Evolutionary conservation across 1,140 invertebrate genomes (phyloP).

Genomic region (Octopus bimaculoides): DNA sequence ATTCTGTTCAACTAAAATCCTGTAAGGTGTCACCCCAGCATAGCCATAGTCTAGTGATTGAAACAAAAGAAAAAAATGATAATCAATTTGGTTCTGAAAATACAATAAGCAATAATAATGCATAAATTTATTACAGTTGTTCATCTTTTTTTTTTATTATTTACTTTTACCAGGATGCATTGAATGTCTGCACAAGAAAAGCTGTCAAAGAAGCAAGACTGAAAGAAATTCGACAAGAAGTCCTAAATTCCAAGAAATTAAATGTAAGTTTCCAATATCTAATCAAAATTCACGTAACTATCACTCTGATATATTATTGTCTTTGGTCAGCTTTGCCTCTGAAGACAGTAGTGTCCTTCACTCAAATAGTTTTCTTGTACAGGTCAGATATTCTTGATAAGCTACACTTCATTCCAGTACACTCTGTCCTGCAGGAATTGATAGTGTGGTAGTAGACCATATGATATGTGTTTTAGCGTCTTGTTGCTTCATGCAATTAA

Average conservation of each 20-base stretch:
- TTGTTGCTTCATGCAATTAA: too few species aligned
- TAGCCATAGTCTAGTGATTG: too few species aligned
- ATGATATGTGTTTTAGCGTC: too few species aligned
- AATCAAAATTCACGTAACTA: not conserved
- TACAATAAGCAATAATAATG: too few species aligned
- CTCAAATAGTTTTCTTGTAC: not conserved
- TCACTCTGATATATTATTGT: not conserved
- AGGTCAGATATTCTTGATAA: not conserved
- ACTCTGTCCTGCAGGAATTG: not conserved
- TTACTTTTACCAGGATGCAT: slow-evolving; percentile 69
- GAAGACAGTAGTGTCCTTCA: not conserved
- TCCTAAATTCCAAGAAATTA: slow-evolving; percentile 88
- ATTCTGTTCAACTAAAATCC: too few species aligned
- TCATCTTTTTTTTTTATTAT: too few species aligned
- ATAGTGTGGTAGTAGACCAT: not conserved
- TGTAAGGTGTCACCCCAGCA: too few species aligned
- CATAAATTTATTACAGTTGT: too few species aligned
- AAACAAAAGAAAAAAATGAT: too few species aligned
- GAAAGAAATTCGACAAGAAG: slow-evolving; percentile 93
- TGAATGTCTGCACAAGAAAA: slow-evolving; percentile 87
- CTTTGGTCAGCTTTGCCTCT: not conserved
- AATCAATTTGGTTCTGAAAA: too few species aligned
- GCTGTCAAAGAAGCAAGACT: slow-evolving; percentile 89
- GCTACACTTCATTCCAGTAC: not conserved
- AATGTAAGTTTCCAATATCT: slow-evolving; percentile 64